These are phyloP conservation scores for Condylura cristata DNA, from an alignment of 2,113 vertebrate genomes.

Conservation along the genomic window DNA sequence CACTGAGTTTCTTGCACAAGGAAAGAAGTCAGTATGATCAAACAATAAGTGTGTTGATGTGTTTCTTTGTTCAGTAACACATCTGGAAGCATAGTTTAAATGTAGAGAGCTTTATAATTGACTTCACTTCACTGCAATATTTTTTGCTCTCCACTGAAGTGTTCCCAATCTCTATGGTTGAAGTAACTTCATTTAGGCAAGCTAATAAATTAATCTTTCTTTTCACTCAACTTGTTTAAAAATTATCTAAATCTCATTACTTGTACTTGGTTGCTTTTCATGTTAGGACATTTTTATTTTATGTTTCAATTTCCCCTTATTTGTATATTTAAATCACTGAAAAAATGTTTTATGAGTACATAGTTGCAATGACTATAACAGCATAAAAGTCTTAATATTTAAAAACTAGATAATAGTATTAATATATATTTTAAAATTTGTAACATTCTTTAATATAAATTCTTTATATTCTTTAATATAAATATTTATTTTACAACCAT, in stretches of 20 bases:
- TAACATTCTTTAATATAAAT: not conserved
- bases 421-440: not conserved
- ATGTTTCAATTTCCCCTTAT: not conserved
- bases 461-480: not conserved
- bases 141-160: not conserved
- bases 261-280: not conserved
- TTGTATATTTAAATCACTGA: not conserved
- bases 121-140: not conserved
- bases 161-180: not conserved
- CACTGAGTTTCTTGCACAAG: conserved; percentile 50
- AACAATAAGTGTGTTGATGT: conserved; percentile 66
- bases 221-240: not conserved
- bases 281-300: not conserved
- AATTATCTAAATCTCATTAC: not conserved
- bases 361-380: not conserved
- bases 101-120: conserved; percentile 34
- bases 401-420: not conserved
- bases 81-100: conserved; percentile 29
- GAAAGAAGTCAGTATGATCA: conserved; percentile 68
- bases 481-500: not conserved
- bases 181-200: not conserved
- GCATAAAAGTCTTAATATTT: not conserved
- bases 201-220: not conserved
- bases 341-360: not conserved
- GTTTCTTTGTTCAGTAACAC: conserved; percentile 58